Percentiles rank a stretch among this genome's conserved stretches.
phyloP scores from a whole-genome alignment of 2,888 invertebrate species.

The Papilio gigon region DNA sequence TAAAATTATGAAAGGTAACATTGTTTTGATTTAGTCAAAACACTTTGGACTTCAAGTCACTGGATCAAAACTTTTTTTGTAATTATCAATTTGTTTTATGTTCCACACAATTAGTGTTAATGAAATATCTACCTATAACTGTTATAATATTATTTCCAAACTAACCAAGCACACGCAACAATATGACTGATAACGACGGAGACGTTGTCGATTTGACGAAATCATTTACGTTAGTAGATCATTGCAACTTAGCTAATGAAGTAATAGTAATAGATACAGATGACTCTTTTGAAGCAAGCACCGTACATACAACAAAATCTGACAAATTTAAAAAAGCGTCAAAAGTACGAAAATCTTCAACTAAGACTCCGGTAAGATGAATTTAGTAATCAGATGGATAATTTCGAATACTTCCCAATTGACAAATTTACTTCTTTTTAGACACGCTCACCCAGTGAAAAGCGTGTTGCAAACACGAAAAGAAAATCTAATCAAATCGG shows the following conservation, averaged over 20 bases:
- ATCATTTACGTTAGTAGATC: slow-evolving; percentile 51
- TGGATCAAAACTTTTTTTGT: not conserved
- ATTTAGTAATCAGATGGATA: not conserved
- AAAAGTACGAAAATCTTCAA: slow-evolving; percentile 15
- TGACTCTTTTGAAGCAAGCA: slow-evolving; percentile 49
- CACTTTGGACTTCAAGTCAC: not conserved
- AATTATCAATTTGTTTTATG: not conserved
- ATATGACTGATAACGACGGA: slow-evolving; percentile 36
- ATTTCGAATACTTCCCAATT: not conserved
- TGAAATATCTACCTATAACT: not conserved
- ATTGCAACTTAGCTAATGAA: slow-evolving; percentile 46
- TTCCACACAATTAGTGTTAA: not conserved
- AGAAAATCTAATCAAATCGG: slow-evolving; percentile 48
- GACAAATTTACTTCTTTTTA: slow-evolving; percentile 11
- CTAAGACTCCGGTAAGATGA: slow-evolving; percentile 16
- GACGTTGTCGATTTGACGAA: slow-evolving; percentile 55
- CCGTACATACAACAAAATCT: slow-evolving; percentile 24
- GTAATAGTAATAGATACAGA: slow-evolving; percentile 58
- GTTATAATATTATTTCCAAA: not conserved
- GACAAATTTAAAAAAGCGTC: not conserved
- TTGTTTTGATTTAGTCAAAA: not conserved
- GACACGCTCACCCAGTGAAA: not conserved
- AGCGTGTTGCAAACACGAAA: not conserved
- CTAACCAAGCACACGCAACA: slow-evolving; percentile 9
- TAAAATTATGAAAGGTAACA: not conserved